Conservation (phyloP, 2,113 vertebrate genomes). For the Mormyrus iriodes region DNA sequence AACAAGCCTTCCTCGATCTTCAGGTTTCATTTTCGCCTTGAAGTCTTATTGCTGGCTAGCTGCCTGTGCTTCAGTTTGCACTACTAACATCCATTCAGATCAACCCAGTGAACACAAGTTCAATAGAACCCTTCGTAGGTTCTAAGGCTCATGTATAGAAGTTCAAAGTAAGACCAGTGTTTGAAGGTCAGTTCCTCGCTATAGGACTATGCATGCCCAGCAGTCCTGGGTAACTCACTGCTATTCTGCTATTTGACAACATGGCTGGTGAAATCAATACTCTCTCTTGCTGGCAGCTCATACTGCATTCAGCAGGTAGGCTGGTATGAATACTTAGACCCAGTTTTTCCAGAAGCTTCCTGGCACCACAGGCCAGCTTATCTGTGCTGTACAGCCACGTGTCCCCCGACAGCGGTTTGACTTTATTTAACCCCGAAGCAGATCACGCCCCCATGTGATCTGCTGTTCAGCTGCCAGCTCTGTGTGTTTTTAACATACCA, state of each 20-base stretch:
- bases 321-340: background rate
- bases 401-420: background rate
- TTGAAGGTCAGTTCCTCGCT: background rate
- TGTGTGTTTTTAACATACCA: background rate
- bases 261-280: background rate
- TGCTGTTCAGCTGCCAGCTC: background rate
- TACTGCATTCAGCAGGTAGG: background rate
- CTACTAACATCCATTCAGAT: background rate
- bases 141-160: background rate
- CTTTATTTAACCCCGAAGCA: background rate
- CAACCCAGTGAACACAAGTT: background rate
- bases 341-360: background rate
- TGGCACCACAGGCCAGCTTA: background rate
- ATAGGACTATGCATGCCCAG: background rate
- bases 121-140: background rate
- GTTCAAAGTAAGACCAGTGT: background rate
- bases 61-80: background rate
- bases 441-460: background rate
- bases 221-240: background rate
- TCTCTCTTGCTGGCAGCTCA: background rate
- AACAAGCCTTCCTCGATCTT: background rate
- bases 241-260: background rate
- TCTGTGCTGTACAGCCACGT: background rate
- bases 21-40: background rate
- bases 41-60: background rate